phyloP scores from a whole-genome alignment of 2,888 invertebrate genomes.

The Agelastica alni region DNA sequence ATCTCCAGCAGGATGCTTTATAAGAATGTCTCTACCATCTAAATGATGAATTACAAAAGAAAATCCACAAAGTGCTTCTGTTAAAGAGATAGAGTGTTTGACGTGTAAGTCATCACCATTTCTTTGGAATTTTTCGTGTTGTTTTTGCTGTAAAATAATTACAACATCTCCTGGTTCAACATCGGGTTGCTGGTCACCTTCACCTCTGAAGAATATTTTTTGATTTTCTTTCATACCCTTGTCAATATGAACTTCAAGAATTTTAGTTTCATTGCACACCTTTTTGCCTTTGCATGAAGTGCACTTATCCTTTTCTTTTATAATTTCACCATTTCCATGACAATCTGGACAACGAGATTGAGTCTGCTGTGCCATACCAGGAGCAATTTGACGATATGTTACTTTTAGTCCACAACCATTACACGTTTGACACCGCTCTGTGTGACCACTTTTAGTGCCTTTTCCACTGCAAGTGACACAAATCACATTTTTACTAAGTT shows the following conservation, averaged over 20 bases:
- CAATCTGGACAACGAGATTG: constrained; percentile 67
- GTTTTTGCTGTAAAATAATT: constrained; percentile 80
- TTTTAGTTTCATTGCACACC: constrained; percentile 79
- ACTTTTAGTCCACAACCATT: constrained; percentile 79
- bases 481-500: constrained; percentile 80
- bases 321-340: constrained; percentile 71
- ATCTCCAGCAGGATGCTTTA: constrained; percentile 78
- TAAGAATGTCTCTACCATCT: constrained; percentile 81
- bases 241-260: constrained; percentile 85
- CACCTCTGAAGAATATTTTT: constrained; percentile 83
- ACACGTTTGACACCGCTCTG: constrained; percentile 72
- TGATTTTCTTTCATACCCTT: constrained; percentile 85
- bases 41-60: constrained; percentile 83
- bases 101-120: constrained; percentile 75
- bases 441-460: constrained; percentile 71
- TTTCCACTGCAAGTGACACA: constrained; percentile 78
- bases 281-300: constrained; percentile 82
- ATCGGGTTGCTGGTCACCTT: constrained; percentile 89
- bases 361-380: constrained; percentile 67
- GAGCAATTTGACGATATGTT: constrained; percentile 71
- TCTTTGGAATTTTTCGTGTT: constrained; percentile 79
- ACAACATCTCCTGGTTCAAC: constrained; percentile 88
- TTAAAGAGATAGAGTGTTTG: constrained; percentile 75
- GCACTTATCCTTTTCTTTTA: constrained; percentile 84
- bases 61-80: constrained; percentile 92